Percentiles rank a stretch among this genome's conserved stretches.
Conservation (phyloP, 2,888 invertebrate genomes). For the Drosophila percnosoma region DNA sequence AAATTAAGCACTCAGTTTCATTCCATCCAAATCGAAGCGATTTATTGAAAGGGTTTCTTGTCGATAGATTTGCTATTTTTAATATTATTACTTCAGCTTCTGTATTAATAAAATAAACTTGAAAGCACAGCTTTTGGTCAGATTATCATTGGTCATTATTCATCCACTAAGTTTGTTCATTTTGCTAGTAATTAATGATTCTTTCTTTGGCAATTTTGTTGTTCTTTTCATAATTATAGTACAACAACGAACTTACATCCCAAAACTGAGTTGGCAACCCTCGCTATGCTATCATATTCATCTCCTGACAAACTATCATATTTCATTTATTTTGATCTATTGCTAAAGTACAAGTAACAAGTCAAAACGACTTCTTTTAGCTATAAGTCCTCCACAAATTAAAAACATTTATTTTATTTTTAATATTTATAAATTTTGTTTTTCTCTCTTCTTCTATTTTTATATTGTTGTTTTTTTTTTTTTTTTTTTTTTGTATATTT, state of each 20-base stretch:
- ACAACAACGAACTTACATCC: too few relatives aligned
- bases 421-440: slow-evolving; percentile 4
- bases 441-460: slow-evolving; percentile 1
- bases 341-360: too few relatives aligned
- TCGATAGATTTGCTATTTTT: neutral
- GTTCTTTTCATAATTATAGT: neutral
- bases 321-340: slow-evolving; percentile 7
- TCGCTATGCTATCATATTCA: slow-evolving; percentile 8
- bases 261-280: slow-evolving; percentile 12
- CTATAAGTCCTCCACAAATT: slow-evolving; percentile 42
- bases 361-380: neutral
- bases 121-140: neutral
- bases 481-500: neutral
- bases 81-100: neutral
- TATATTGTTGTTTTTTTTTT: too few relatives aligned
- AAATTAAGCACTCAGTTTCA: neutral
- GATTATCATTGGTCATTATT: neutral
- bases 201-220: neutral
- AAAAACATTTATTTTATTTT: slow-evolving; percentile 57
- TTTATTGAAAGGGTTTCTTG: neutral
- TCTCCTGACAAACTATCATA: neutral
- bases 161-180: neutral
- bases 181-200: neutral
- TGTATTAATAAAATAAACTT: neutral
- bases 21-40: neutral